Conservation (phyloP, 2,797 vertebrate species). For the Euphonia xanthogaster region DNA sequence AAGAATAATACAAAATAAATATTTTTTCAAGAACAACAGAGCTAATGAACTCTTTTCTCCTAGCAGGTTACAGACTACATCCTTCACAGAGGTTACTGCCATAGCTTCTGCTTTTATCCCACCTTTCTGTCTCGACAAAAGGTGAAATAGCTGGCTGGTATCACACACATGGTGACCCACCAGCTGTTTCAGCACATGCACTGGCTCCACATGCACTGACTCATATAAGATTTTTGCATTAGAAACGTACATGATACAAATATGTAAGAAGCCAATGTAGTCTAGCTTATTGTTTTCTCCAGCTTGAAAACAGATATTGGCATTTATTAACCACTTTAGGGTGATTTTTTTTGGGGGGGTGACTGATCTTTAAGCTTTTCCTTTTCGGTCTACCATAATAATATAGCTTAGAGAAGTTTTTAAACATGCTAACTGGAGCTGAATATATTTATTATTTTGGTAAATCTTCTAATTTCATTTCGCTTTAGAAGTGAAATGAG, state of each 20-base stretch:
- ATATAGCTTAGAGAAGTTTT: background rate
- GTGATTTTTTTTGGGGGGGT: background rate
- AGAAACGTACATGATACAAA: background rate
- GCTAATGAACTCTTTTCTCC: background rate
- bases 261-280: background rate
- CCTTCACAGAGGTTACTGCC: background rate
- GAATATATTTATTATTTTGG: background rate
- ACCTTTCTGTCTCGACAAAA: background rate
- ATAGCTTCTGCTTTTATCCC: background rate
- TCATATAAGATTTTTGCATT: background rate
- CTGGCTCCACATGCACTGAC: fast-evolving
- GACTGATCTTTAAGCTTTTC: background rate
- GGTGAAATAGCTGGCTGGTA: background rate
- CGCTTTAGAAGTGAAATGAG: background rate
- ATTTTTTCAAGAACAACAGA: background rate
- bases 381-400: background rate
- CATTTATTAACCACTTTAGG: background rate
- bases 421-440: background rate
- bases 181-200: background rate
- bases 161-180: background rate
- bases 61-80: background rate
- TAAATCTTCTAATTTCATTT: background rate
- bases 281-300: background rate
- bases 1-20: background rate
- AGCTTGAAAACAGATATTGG: background rate